Conservation (phyloP, 2,113 vertebrate species). For the Gymnocephalus cernua region DNA sequence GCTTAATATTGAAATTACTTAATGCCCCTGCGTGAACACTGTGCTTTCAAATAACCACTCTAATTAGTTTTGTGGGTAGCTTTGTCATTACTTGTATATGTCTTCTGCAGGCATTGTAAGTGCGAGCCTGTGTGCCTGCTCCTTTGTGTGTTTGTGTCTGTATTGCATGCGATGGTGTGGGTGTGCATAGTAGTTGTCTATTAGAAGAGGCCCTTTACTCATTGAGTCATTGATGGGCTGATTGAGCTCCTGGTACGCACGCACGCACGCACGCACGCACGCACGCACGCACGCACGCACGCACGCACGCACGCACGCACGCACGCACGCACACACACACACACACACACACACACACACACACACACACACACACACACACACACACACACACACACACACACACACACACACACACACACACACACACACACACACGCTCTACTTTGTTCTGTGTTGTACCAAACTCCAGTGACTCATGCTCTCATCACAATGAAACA, state of each 20-base stretch:
- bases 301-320: too few species aligned
- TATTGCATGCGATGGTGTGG: not conserved
- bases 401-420: too few species aligned
- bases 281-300: not conserved
- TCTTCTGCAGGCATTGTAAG: not conserved
- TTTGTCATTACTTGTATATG: slow-evolving; percentile 10
- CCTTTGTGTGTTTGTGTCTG: not conserved
- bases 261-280: not conserved
- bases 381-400: too few species aligned
- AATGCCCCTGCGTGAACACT: too few species aligned
- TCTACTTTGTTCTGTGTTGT: slow-evolving; percentile 28
- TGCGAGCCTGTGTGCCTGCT: not conserved
- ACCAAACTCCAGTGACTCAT: slow-evolving; percentile 50
- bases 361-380: not conserved
- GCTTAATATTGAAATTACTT: not conserved
- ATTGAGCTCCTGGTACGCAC: slow-evolving; percentile 47
- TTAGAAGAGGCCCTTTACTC: slow-evolving; percentile 59
- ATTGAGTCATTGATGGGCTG: slow-evolving; percentile 49
- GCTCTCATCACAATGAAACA: slow-evolving; percentile 11
- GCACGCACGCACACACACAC: too few species aligned
- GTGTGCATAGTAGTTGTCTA: slow-evolving; percentile 31
- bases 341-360: not conserved
- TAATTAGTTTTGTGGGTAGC: not conserved
- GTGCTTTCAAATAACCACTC: not conserved
- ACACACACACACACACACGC: not conserved